phyloP scores from a whole-genome alignment of 1,140 invertebrate species.

The Zaprionus nigranus region DNA sequence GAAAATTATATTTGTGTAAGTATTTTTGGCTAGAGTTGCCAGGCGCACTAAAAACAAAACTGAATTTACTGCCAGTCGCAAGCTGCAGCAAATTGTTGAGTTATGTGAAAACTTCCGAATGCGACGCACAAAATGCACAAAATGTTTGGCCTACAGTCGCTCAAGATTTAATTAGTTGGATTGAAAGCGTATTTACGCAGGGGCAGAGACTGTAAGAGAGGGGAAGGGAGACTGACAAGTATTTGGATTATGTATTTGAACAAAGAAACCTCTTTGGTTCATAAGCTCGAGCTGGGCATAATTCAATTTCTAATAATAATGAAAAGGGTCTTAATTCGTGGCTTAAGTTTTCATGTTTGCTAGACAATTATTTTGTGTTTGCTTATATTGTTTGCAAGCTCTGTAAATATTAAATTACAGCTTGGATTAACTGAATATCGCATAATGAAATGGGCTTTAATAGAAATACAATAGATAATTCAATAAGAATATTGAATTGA shows the following conservation, averaged over 20 bases:
- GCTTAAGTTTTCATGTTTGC: constrained; percentile 1
- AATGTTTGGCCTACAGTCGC: not conserved
- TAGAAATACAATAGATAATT: not conserved
- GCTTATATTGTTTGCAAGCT: not conserved
- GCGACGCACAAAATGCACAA: constrained; percentile 3
- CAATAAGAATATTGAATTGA: not conserved
- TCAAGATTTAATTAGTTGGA: constrained; percentile 30
- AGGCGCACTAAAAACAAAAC: constrained; percentile 27
- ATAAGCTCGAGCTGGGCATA: not conserved
- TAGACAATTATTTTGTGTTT: not conserved
- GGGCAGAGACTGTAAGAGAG: not conserved
- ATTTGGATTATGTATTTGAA: constrained; percentile 7
- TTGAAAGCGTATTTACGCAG: constrained; percentile 13
- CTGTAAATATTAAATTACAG: not conserved
- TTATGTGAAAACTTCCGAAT: constrained; percentile 26
- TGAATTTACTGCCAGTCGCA: constrained; percentile 2
- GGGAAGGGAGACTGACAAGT: not conserved
- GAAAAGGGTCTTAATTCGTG: not conserved
- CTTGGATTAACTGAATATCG: not conserved
- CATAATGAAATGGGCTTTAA: not conserved
- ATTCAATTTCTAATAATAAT: constrained; percentile 5
- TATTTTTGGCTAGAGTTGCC: constrained; percentile 22
- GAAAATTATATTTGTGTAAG: constrained; percentile 1
- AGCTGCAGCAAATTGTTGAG: constrained; percentile 1
- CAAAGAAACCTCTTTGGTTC: constrained; percentile 1